Percentiles rank a stretch among this genome's conserved stretches.
Conservation (phyloP, 2,888 invertebrate genomes). For the Cenopis cana region DNA sequence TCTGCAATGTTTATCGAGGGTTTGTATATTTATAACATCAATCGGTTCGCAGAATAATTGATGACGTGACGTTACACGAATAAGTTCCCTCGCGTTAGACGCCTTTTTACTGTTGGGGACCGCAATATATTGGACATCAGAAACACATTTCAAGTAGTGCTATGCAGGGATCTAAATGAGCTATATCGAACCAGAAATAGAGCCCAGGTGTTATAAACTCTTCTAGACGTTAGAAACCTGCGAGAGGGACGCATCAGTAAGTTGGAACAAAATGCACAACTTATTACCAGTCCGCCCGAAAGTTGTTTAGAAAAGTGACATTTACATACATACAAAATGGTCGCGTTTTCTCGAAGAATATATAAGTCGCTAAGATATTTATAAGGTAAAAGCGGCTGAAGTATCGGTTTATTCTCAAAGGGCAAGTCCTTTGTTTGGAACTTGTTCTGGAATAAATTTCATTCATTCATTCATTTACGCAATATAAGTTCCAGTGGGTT, state of each 20-base stretch:
- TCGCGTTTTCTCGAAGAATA: background rate
- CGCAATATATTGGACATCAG: background rate
- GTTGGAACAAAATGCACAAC: background rate
- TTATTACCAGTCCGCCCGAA: too few species aligned
- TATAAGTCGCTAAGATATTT: slow-evolving; percentile 22
- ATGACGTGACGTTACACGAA: slow-evolving; percentile 11
- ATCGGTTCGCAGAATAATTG: slow-evolving; percentile 16
- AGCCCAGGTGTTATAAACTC: too few species aligned
- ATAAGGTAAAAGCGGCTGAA: slow-evolving; percentile 25
- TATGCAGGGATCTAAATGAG: background rate
- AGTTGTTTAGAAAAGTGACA: background rate
- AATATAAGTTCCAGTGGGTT: background rate
- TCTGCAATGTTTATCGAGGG: slow-evolving; percentile 16
- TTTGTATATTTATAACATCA: slow-evolving; percentile 21
- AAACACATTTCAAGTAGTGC: background rate
- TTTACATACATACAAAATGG: background rate
- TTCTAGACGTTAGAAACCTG: background rate
- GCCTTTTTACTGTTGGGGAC: background rate
- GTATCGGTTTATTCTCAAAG: slow-evolving; percentile 31
- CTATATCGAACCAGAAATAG: background rate
- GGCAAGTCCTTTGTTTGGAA: too few species aligned
- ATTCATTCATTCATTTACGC: slow-evolving; percentile 26
- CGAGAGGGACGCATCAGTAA: background rate
- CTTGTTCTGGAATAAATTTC: too few species aligned
- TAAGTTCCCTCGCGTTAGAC: background rate